Percentiles rank a stretch among this genome's conserved stretches.
Conservation (phyloP, 2,888 invertebrate species). For the Amiota communis region DNA sequence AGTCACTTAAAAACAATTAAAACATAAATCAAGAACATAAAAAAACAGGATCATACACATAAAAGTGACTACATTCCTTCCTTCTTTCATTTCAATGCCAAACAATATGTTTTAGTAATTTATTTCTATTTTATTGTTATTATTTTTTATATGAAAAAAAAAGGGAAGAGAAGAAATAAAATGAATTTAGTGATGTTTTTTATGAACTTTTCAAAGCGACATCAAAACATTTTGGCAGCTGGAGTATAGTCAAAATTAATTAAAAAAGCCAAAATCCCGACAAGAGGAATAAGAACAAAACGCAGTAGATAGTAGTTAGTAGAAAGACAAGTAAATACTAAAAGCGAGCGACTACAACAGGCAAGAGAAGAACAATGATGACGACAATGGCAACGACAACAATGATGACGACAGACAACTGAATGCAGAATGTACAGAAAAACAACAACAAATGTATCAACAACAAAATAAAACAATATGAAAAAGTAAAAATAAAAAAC, state of each 20-base stretch:
- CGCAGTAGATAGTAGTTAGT: too few species aligned
- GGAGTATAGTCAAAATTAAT: slow-evolving; percentile 52
- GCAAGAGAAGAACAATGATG: not conserved
- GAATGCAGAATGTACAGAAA: slow-evolving; percentile 3
- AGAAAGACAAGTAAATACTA: not conserved
- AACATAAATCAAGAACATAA: not conserved
- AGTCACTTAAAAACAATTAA: not conserved
- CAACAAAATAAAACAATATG: too few species aligned
- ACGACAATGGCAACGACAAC: not conserved
- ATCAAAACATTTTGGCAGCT: slow-evolving; percentile 49
- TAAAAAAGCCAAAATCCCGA: slow-evolving; percentile 46
- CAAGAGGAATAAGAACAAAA: slow-evolving; percentile 1
- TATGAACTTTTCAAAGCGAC: slow-evolving; percentile 25
- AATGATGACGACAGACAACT: not conserved
- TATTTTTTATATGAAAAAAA: not conserved
- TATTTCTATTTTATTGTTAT: not conserved
- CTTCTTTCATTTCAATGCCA: not conserved
- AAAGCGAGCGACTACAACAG: not conserved
- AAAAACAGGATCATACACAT: not conserved
- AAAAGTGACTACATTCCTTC: not conserved
- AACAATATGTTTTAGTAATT: not conserved
- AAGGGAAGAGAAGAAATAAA: too few species aligned
- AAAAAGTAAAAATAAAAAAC: too few species aligned
- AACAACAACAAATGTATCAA: not conserved
- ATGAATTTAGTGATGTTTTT: not conserved